Evolutionary conservation across 2,797 vertebrate species (phyloP).

Genomic region (Echeneis naucrates): DNA sequence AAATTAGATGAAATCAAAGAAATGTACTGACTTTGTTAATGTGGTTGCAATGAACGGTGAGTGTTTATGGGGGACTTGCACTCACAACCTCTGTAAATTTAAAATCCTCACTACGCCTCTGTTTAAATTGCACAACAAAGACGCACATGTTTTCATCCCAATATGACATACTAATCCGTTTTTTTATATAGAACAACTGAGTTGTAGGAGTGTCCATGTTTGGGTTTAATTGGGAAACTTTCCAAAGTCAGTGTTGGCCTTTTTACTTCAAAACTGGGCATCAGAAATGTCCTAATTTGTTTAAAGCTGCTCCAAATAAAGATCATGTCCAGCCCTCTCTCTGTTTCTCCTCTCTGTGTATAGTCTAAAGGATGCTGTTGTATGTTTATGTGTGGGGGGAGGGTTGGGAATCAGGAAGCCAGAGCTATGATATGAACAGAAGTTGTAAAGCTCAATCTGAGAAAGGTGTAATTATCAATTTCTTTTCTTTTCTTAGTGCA

Average conservation of each 20-base stretch:
- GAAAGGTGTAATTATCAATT: constrained; percentile 30
- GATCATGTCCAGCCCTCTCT: constrained; percentile 40
- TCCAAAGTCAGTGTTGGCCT: constrained; percentile 49
- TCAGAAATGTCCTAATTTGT: constrained; percentile 61
- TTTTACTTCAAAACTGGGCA: constrained; percentile 57
- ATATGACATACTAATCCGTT: constrained; percentile 31
- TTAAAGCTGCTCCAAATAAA: constrained; percentile 62
- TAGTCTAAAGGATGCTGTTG: constrained; percentile 14
- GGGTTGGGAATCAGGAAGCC: constrained; percentile 12
- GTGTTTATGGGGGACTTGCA: neutral
- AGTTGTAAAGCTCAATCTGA: constrained; percentile 27
- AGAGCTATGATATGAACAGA: constrained; percentile 5
- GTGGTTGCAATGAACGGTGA: neutral
- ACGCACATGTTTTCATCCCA: constrained; percentile 24
- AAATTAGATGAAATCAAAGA: neutral
- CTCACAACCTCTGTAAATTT: neutral
- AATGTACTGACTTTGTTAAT: neutral
- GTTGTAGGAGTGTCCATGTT: constrained; percentile 15
- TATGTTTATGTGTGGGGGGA: constrained; percentile 3
- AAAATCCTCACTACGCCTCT: neutral
- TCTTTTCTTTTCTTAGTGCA: constrained; percentile 16
- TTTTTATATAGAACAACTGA: constrained; percentile 16
- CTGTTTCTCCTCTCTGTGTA: neutral
- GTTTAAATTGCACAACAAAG: constrained; percentile 13
- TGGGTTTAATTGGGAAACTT: constrained; percentile 40